Evolutionary conservation across 1,140 invertebrate species (phyloP).

Genomic region (Andrena cerasifolii): DNA sequence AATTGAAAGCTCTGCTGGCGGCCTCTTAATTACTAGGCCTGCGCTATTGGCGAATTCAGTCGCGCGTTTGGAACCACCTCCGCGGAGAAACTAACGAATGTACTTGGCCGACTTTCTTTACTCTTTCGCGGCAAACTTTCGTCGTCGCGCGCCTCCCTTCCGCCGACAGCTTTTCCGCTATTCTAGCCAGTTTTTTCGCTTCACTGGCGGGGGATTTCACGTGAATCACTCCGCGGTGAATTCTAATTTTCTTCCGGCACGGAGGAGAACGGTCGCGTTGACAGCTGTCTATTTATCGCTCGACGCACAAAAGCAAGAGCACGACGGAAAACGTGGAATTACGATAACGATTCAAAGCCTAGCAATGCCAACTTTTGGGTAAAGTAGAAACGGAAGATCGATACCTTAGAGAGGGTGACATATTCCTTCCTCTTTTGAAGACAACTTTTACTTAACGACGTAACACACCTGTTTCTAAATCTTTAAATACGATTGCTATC

Average conservation of each 20-base stretch:
- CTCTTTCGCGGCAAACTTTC: slow-evolving; percentile 45
- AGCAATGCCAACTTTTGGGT: too few relatives aligned
- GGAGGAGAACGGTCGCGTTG: neutral
- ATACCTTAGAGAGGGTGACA: too few relatives aligned
- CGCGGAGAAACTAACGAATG: slow-evolving; percentile 48
- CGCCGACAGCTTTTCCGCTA: neutral
- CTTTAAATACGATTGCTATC: too few relatives aligned
- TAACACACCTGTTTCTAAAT: too few relatives aligned
- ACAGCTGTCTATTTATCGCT: neutral
- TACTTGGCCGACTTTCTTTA: slow-evolving; percentile 57
- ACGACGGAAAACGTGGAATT: too few relatives aligned
- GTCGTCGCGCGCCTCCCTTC: neutral
- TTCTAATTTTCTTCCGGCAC: neutral
- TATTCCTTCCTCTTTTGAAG: neutral
- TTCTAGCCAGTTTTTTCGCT: slow-evolving; percentile 2
- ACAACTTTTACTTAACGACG: too few relatives aligned
- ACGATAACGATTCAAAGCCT: too few relatives aligned
- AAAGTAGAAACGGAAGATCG: neutral
- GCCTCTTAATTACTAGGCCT: slow-evolving; percentile 54
- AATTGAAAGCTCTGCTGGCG: slow-evolving; percentile 43
- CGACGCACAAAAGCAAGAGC: too few relatives aligned
- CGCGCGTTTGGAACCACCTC: slow-evolving; percentile 37
- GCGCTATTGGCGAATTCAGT: slow-evolving; percentile 49
- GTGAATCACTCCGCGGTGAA: neutral
- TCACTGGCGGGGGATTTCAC: neutral